These are phyloP conservation scores for Orientallactaga sibirica DNA, from an alignment of 2,797 vertebrate genomes.

Conservation along the genomic window DNA sequence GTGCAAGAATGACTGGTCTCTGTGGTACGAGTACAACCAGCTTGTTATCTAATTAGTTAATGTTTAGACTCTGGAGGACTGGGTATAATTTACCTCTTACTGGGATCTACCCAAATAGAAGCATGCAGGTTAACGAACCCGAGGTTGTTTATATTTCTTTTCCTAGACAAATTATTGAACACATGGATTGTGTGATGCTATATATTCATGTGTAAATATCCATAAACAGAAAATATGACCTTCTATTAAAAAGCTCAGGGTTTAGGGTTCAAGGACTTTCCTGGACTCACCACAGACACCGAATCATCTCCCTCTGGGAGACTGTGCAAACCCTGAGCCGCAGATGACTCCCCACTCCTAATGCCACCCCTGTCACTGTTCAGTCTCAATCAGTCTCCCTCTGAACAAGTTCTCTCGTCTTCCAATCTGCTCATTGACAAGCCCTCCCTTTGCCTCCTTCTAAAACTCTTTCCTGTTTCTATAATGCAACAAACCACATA, in stretches of 20 bases:
- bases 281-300: too few species aligned
- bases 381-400: too few species aligned
- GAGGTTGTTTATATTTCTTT: neutral
- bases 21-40: neutral
- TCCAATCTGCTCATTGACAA: too few species aligned
- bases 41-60: neutral
- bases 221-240: neutral
- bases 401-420: too few species aligned
- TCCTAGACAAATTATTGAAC: conserved; percentile 9
- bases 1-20: neutral
- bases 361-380: too few species aligned
- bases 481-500: too few species aligned
- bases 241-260: neutral
- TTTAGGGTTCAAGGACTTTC: too few species aligned
- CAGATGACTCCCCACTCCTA: too few species aligned
- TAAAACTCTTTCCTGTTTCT: too few species aligned
- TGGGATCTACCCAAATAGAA: neutral
- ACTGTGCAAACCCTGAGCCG: too few species aligned
- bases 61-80: neutral
- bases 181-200: neutral
- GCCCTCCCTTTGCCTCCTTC: too few species aligned
- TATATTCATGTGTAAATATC: conserved; percentile 15
- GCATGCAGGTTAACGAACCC: neutral
- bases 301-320: too few species aligned
- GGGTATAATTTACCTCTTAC: neutral